Conservation (phyloP, 2,797 vertebrate genomes). For the Aratinga solstitialis region DNA sequence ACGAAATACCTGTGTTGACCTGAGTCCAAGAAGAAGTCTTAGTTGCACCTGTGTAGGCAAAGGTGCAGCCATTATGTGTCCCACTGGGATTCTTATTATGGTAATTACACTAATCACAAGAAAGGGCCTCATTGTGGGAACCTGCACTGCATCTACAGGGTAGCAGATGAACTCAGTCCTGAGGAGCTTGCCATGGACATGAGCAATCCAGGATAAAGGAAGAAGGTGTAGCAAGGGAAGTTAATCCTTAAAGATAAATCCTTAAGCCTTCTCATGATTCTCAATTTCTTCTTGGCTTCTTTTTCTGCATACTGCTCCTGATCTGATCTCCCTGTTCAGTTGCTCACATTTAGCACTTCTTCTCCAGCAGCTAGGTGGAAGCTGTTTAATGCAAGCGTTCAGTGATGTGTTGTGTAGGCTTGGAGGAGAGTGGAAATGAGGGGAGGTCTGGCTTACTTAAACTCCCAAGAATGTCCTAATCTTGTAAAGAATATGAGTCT, state of each 20-base stretch:
- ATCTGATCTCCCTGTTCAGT: neutral
- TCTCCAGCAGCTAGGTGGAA: neutral
- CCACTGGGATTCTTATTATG: neutral
- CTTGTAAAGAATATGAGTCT: conserved; percentile 5
- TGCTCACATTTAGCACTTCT: neutral
- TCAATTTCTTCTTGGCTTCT: neutral
- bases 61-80: neutral
- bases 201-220: neutral
- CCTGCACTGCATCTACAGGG: neutral
- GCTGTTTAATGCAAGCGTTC: neutral
- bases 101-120: neutral
- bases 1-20: neutral
- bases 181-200: neutral
- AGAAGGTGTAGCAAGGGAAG: neutral
- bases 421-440: neutral
- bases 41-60: neutral
- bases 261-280: neutral
- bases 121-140: neutral
- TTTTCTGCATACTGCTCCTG: neutral
- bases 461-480: neutral
- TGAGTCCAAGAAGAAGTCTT: neutral
- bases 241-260: neutral
- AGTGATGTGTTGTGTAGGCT: neutral
- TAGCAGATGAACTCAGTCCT: neutral
- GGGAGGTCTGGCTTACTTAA: neutral